Evolutionary conservation across 1,140 invertebrate species (phyloP), one percentile per base, ranked within the genome.

Genomic region (Zaprionus africanus): DNA sequence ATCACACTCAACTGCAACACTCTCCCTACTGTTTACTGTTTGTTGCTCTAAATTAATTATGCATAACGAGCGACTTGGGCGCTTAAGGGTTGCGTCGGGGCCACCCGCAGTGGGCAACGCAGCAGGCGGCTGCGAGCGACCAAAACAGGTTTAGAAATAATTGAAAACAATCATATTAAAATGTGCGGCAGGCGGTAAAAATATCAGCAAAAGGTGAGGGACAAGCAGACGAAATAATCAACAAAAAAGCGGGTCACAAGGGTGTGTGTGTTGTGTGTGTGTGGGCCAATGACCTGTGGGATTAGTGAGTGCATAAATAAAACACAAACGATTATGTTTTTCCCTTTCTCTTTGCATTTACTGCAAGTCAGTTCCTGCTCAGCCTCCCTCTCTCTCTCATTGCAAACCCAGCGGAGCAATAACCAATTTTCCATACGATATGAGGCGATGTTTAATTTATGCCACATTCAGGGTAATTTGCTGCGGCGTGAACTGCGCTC

Each of bases 131-230:
- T 24, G 19, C 31, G 28, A 43, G 41, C 13, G 13, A 38, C 17
- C 53, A 43, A 58, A 75, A 70, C 63, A 58, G 78, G 63, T 72
- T 79, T 73, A 67, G 51, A 73, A 87, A 76, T 87, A 88, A 87
- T 87, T 87, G 81, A 88, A 87, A 84, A 76, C 84, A 76, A 81
- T 88, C 73, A 63, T 70, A 79, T 79, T 79, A 72, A 77, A 79
- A 79, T 76, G 64, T 66, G 57, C 61, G 64, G 15, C 5, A 15
- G 38, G 38, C 38, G 15, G 38, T 72, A 62, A 61, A 59, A 76
- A 75, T 46, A 46, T 65, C 63, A 54, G 70, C 54, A 9, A 34
- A 69, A 75, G 46, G 36, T 53, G 54, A 36, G 28, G 57, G 46
- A 46, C 17, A 59, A 70, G 69, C 34, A 69, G 64, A 34, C 31